These are phyloP conservation scores for Dascillus cervinus DNA, from an alignment of 2,888 invertebrate genomes.

Conservation along the genomic window DNA sequence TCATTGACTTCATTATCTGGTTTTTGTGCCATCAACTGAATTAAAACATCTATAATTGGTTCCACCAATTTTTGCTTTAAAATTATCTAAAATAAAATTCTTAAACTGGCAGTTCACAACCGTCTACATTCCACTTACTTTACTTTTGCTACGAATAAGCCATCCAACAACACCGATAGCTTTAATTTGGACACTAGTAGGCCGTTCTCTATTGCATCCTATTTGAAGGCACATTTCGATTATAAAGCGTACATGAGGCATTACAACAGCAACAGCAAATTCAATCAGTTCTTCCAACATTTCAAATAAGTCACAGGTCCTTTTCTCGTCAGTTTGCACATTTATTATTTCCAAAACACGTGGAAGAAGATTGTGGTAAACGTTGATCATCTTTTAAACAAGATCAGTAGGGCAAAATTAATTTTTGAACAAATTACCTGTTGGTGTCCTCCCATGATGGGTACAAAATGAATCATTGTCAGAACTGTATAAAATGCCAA, in stretches of 20 bases:
- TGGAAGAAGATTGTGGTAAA: conserved; percentile 55
- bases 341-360: conserved; percentile 54
- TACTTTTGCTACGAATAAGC: conserved; percentile 62
- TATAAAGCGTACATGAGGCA: conserved; percentile 56
- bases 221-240: conserved; percentile 60
- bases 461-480: conserved; percentile 59
- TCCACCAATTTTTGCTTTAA: conserved; percentile 64
- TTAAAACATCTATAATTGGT: conserved; percentile 59
- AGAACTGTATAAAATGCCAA: conserved; percentile 53
- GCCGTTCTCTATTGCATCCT: conserved; percentile 49
- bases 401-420: too few relatives aligned
- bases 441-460: conserved; percentile 56
- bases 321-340: conserved; percentile 47
- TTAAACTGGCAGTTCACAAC: neutral
- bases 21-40: conserved; percentile 59
- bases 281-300: conserved; percentile 60
- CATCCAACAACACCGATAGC: conserved; percentile 60
- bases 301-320: conserved; percentile 55
- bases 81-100: conserved; percentile 35
- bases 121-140: too few relatives aligned
- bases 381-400: conserved; percentile 44
- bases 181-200: conserved; percentile 58
- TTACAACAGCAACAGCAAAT: conserved; percentile 51
- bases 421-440: conserved; percentile 39
- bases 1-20: conserved; percentile 52